Percentiles rank a stretch among this genome's conserved stretches.
phyloP scores from a whole-genome alignment of 2,888 invertebrate species.

The Apodemia duryi region DNA sequence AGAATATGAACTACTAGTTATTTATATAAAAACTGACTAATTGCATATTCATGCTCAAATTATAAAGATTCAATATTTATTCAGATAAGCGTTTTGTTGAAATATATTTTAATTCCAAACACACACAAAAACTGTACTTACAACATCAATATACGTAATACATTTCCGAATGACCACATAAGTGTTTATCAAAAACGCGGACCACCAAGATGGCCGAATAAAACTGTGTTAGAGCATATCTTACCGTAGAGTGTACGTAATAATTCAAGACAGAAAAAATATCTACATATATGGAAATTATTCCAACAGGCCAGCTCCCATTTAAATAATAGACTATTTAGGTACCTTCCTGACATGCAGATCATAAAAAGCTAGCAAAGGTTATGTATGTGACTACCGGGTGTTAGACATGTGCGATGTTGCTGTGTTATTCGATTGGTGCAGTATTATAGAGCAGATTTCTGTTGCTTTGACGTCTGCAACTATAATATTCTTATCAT shows the following conservation, averaged over 20 bases:
- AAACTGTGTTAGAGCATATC: constrained; percentile 22
- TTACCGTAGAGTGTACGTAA: neutral
- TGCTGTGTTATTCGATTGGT: too few species aligned
- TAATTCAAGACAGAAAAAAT: too few species aligned
- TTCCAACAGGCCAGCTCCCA: neutral
- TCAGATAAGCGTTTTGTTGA: constrained; percentile 7
- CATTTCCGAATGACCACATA: constrained; percentile 18
- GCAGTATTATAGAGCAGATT: too few species aligned
- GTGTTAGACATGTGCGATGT: too few species aligned
- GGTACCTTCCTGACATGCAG: too few species aligned
- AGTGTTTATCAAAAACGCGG: constrained; percentile 54
- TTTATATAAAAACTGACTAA: constrained; percentile 1
- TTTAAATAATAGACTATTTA: too few species aligned
- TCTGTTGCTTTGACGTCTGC: too few species aligned
- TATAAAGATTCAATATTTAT: constrained; percentile 10
- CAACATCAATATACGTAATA: constrained; percentile 14
- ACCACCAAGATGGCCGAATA: constrained; percentile 47
- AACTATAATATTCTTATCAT: too few species aligned
- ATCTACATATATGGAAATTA: neutral
- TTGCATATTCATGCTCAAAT: constrained; percentile 5
- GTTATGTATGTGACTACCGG: too few species aligned
- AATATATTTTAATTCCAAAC: constrained; percentile 14
- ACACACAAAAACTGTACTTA: constrained; percentile 16
- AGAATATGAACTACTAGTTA: neutral
- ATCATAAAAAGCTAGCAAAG: too few species aligned